Base-by-base conservation (phyloP, 64 coral and sea anemone genomes). In the Montipora foliosa region DNA sequence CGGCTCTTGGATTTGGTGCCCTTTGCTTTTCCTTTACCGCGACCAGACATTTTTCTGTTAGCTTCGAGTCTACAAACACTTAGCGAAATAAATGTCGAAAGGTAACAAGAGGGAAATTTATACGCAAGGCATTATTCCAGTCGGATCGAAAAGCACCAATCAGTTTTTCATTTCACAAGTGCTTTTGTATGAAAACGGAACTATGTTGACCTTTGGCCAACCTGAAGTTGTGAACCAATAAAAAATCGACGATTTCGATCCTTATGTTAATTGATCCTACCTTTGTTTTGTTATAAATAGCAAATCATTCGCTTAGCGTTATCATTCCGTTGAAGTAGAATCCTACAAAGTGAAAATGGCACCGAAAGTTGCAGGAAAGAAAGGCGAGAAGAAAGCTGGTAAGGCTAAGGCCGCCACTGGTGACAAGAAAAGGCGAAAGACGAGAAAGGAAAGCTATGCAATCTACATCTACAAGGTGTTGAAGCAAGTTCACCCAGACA, bases 381-480 rank as follows among this genome's bases (percentile, higher is more conserved):
- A 82, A 82, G 79, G 79, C 55, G 79, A 82, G 79, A 82, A 82
- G 79, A 82, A 37, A 82, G 79, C 79, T 25, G 82, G 82, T 21
- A 86, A 86, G 82, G 82, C 82, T 13, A 86, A 86, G 82, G 82
- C 82, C n/a, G 46, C 3, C 6, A 29, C 62, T 25, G 82, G 50
- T n/a, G 82, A 45, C n/a, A 86, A 86, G 64, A 86, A 86, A 64
- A 70, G 66, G 19, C 68, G 82, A n/a, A 44, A 44, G 50, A 86
- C 70, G 67, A 86, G 82, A 71, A 89, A 77, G 87, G 87, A 89
- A 89, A 89, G 87, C 87, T 89, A 89, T 78, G 87, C 87, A 16
- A 89, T 89, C 87, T 89, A 89, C 87, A 89, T 89, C 87, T 89
- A 89, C 87, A 89, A 89, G 52, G 87, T 89, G 87, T 67, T 89